phyloP scores from a whole-genome alignment of 2,113 vertebrate genomes.

The Antechinus flavipes region DNA sequence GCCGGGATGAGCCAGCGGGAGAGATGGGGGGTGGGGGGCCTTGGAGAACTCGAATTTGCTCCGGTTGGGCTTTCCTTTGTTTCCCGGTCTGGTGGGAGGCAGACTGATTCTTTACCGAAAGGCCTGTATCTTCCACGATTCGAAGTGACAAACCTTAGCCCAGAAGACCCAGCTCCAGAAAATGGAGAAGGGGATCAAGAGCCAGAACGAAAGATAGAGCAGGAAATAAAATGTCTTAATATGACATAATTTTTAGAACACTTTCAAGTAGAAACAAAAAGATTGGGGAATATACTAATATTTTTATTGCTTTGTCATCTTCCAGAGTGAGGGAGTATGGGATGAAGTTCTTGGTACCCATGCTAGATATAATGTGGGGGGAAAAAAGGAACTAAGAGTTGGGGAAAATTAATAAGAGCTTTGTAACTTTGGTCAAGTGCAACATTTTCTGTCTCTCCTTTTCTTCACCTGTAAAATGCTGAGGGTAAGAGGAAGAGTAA shows the following conservation, averaged over 20 bases:
- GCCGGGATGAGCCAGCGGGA: background rate
- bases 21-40: background rate
- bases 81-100: background rate
- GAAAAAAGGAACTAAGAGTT: background rate
- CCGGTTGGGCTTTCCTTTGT: slow-evolving; percentile 7
- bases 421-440: background rate
- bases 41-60: background rate
- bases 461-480: background rate
- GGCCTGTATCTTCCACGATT: slow-evolving; percentile 10
- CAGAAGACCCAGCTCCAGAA: slow-evolving; percentile 53
- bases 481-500: background rate
- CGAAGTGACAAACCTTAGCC: slow-evolving; percentile 25
- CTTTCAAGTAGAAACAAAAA: background rate
- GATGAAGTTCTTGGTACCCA: background rate
- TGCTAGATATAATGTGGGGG: background rate
- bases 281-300: background rate
- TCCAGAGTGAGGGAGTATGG: background rate
- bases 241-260: background rate
- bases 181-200: slow-evolving; percentile 32
- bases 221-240: background rate
- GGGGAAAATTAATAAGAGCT: background rate
- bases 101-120: background rate
- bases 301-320: background rate
- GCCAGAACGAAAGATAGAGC: background rate
- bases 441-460: background rate